A percentile compares a stretch with the other conserved stretches of the same genome.
These are phyloP conservation scores for Drosophila kikkawai DNA, from an alignment of 1,140 invertebrate species.

Conservation along the genomic window DNA sequence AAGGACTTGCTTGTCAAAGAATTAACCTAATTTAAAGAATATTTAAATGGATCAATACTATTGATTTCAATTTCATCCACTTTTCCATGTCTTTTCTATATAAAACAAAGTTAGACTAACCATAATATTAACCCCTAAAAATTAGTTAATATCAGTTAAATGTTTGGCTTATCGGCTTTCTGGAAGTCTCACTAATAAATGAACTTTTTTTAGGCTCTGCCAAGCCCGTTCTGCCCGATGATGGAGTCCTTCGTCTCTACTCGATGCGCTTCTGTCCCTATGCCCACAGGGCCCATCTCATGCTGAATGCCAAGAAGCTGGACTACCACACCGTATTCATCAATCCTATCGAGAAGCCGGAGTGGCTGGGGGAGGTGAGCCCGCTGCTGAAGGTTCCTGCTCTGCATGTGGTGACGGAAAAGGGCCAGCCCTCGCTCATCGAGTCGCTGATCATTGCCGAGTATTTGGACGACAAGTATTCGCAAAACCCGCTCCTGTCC, in stretches of 20 bases:
- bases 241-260: constrained; percentile 91
- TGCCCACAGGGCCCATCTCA: constrained; percentile 92
- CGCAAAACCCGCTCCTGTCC: constrained; percentile 88
- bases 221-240: constrained; percentile 87
- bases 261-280: constrained; percentile 96
- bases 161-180: constrained; percentile 1
- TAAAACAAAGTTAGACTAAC: neutral
- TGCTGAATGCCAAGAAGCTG: constrained; percentile 93
- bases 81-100: neutral
- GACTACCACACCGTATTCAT: constrained; percentile 93
- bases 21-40: neutral
- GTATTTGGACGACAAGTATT: constrained; percentile 93
- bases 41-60: too few relatives aligned
- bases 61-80: neutral
- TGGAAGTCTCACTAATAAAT: neutral
- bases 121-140: constrained; percentile 8
- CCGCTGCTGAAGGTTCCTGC: constrained; percentile 91
- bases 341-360: constrained; percentile 92
- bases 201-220: constrained; percentile 86
- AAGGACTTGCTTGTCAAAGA: neutral
- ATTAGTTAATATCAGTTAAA: constrained; percentile 9
- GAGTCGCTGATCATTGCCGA: constrained; percentile 93
- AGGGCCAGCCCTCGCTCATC: constrained; percentile 87
- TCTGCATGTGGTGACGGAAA: constrained; percentile 89
- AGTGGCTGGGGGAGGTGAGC: constrained; percentile 91